Evolutionary conservation across 2,888 invertebrate genomes (phyloP).

Genomic region (Chloromyia formosa): DNA sequence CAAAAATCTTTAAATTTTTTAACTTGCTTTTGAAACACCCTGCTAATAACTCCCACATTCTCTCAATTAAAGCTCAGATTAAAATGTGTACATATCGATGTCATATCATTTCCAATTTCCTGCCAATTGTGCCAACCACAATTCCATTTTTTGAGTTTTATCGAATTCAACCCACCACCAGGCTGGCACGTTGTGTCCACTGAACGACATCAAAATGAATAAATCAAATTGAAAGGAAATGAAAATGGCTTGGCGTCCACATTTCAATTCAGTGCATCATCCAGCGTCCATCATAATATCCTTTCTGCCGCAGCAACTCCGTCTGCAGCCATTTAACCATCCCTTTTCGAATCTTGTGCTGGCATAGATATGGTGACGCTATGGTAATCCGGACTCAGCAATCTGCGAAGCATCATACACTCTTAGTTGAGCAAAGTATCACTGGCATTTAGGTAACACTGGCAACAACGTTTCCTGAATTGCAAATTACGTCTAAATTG

Average conservation of each 20-base stretch:
- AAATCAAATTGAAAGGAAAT: slow-evolving; percentile 37
- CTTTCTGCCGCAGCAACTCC: neutral
- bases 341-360: neutral
- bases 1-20: no score
- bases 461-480: slow-evolving; percentile 5
- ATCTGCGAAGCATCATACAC: neutral
- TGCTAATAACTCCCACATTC: no score
- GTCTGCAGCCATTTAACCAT: neutral
- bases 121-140: no score
- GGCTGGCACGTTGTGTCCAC: no score
- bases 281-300: neutral
- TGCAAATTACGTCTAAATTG: neutral
- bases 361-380: no score
- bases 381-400: slow-evolving; percentile 5
- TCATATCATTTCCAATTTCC: no score
- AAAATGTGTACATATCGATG: no score
- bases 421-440: neutral
- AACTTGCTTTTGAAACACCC: no score
- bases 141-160: no score
- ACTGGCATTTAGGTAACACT: neutral
- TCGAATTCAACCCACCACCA: no score
- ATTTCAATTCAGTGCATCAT: slow-evolving; percentile 19
- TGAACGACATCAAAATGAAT: neutral
- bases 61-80: no score
- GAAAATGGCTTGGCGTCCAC: neutral